These are phyloP conservation scores for Megamerina dolium DNA, from an alignment of 2,888 invertebrate species.

Conservation along the genomic window DNA sequence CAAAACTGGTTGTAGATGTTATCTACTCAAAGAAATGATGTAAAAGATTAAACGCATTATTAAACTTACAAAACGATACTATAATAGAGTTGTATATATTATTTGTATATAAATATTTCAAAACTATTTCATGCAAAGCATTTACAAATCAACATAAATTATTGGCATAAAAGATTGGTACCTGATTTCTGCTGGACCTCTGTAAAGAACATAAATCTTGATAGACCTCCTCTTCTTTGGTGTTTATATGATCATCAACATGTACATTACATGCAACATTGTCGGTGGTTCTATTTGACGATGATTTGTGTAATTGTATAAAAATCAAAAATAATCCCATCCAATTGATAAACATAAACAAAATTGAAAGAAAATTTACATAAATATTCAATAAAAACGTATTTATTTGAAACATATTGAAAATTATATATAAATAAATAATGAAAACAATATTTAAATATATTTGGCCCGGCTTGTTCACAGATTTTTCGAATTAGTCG, in stretches of 20 bases:
- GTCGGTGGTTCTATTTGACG: constrained; percentile 53
- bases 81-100: not conserved
- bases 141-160: too few relatives aligned
- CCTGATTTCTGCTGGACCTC: constrained; percentile 53
- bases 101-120: not conserved
- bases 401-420: constrained; percentile 7
- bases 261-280: constrained; percentile 49
- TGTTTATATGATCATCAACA: constrained; percentile 48
- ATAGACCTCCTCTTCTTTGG: constrained; percentile 86
- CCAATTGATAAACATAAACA: not conserved
- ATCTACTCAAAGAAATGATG: constrained; percentile 29
- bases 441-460: too few relatives aligned
- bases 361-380: not conserved
- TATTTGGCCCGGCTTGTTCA: too few relatives aligned
- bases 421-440: constrained; percentile 19
- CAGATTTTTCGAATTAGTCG: too few relatives aligned
- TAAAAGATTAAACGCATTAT: constrained; percentile 5
- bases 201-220: constrained; percentile 83
- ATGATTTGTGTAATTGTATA: constrained; percentile 1
- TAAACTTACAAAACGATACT: constrained; percentile 9
- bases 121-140: too few relatives aligned
- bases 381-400: not conserved
- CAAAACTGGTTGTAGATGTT: constrained; percentile 56
- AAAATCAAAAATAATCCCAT: constrained; percentile 6
- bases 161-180: too few relatives aligned